Percentiles rank a stretch among this genome's conserved stretches.
phyloP scores from a whole-genome alignment of 1,140 invertebrate species.

The Acromyrmex charruanus region DNA sequence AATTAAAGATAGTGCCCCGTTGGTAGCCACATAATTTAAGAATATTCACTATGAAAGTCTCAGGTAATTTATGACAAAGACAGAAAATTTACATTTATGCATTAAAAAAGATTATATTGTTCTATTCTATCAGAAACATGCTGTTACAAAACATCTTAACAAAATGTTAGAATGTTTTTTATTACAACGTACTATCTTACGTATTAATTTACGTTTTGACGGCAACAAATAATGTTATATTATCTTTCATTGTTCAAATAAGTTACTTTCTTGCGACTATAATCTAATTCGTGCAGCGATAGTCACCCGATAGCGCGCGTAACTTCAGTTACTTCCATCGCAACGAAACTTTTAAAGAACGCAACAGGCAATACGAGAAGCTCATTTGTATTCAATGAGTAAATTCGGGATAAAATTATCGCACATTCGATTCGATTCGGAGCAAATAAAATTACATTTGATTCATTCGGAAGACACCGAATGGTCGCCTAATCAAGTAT shows the following conservation, averaged over 20 bases:
- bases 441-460: slow-evolving; percentile 28
- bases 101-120: not conserved
- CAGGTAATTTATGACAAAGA: not conserved
- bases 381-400: not conserved
- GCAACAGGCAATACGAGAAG: not conserved
- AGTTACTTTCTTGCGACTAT: slow-evolving; percentile 1
- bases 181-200: not conserved
- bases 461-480: not conserved
- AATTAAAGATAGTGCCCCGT: slow-evolving; percentile 25
- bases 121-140: not conserved
- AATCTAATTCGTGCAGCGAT: slow-evolving; percentile 17
- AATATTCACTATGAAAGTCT: not conserved
- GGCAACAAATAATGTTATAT: not conserved
- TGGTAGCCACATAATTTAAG: not conserved
- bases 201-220: slow-evolving; percentile 19
- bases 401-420: slow-evolving; percentile 20
- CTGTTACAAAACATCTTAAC: not conserved
- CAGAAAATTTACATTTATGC: not conserved
- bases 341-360: slow-evolving; percentile 14
- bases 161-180: slow-evolving; percentile 16
- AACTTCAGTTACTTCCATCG: not conserved
- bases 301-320: not conserved
- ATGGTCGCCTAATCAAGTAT: not conserved
- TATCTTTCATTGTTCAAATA: slow-evolving; percentile 20
- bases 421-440: not conserved